Conservation (phyloP, 2,888 invertebrate genomes). For the Nemotelus nigrinus region DNA sequence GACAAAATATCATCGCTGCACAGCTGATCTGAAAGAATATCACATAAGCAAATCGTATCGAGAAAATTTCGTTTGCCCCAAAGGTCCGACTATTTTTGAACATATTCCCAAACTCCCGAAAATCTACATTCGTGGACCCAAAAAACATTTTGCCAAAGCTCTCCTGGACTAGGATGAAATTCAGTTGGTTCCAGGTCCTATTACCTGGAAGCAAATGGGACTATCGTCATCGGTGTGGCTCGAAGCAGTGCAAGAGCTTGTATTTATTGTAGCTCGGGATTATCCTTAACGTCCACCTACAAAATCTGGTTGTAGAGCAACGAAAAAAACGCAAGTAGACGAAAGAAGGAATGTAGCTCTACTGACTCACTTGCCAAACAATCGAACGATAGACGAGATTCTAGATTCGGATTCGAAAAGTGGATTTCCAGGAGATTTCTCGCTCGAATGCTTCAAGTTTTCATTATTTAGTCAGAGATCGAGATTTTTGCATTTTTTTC, state of each 20-base stretch:
- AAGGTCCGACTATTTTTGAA: no score
- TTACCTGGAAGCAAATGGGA: background rate
- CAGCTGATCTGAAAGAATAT: no score
- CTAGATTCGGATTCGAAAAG: background rate
- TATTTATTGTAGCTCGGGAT: background rate
- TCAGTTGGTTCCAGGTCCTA: background rate
- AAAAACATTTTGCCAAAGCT: background rate
- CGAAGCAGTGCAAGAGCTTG: background rate
- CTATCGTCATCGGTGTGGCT: background rate
- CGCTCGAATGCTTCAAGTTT: background rate
- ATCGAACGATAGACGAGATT: background rate
- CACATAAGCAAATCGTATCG: no score
- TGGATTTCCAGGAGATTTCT: background rate
- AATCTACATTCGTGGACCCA: no score
- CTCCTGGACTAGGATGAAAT: background rate
- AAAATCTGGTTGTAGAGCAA: no score
- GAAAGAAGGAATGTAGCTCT: no score
- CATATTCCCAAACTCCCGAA: no score
- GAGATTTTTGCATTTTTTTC: no score
- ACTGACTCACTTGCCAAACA: background rate
- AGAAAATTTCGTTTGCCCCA: no score
- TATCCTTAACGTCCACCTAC: background rate
- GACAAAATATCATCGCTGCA: no score
- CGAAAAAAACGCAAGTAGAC: no score
- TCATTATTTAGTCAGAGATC: background rate